A percentile compares a stretch with the other conserved stretches of the same genome.
phyloP scores from a whole-genome alignment of 2,797 vertebrate genomes.

The Eulemur albifrons region DNA sequence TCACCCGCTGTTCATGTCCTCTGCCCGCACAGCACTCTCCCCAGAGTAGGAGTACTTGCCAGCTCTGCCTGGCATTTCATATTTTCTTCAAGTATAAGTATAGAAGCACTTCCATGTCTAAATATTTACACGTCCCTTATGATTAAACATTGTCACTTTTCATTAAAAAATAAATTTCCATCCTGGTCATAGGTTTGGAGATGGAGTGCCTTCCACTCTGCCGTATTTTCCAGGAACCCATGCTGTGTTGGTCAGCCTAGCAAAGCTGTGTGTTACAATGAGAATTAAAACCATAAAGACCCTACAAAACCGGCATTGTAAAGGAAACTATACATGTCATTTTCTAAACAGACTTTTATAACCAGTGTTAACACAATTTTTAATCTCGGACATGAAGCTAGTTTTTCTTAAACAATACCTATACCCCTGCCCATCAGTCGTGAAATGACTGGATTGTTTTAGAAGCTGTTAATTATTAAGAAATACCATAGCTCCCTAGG shows the following conservation, averaged over 20 bases:
- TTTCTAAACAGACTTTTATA: not conserved
- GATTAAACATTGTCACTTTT: not conserved
- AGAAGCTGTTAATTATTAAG: slow-evolving; percentile 27
- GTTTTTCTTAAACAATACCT: slow-evolving; percentile 10
- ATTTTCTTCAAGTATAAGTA: not conserved
- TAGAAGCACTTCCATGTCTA: not conserved
- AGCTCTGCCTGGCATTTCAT: not conserved
- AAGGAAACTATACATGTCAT: not conserved
- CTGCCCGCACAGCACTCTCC: not conserved
- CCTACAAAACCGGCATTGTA: not conserved
- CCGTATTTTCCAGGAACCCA: not conserved
- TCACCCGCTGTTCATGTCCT: not conserved
- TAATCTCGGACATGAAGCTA: not conserved
- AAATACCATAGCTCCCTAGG: not conserved
- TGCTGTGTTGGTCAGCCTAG: not conserved
- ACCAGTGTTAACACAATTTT: not conserved
- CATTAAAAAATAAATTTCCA: slow-evolving; percentile 11
- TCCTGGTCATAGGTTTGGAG: not conserved
- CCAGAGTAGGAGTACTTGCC: not conserved
- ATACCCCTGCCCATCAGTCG: not conserved
- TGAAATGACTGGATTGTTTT: not conserved
- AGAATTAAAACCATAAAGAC: not conserved
- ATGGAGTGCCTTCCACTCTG: not conserved
- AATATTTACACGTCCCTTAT: not conserved
- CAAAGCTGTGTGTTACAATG: not conserved